A percentile compares a stretch with the other conserved stretches of the same genome.
Evolutionary conservation across 64 coral and sea anemone genomes (phyloP).

Genomic region (Stylophora pistillata): DNA sequence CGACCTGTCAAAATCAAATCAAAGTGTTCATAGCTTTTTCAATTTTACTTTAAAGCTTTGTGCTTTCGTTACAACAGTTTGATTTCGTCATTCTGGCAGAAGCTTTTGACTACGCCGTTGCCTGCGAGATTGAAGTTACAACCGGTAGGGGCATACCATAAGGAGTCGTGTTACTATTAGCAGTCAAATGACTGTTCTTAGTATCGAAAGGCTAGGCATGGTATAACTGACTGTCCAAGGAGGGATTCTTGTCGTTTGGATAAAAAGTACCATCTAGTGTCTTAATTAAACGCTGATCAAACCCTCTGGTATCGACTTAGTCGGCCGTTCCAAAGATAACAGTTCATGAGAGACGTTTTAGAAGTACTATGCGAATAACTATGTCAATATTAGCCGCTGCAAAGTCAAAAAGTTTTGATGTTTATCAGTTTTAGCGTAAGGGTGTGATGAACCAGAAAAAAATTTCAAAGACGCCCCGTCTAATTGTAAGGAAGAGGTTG

Average conservation of each 20-base stretch:
- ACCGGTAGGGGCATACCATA: not conserved
- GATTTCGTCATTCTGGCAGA: conserved; percentile 1
- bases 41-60: conserved; percentile 9
- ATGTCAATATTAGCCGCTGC: too few relatives aligned
- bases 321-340: not conserved
- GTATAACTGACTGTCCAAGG: too few relatives aligned
- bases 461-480: too few relatives aligned
- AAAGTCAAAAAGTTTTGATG: too few relatives aligned
- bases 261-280: conserved; percentile 22
- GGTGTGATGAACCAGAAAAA: too few relatives aligned
- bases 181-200: too few relatives aligned
- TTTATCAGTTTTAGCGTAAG: too few relatives aligned
- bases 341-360: not conserved
- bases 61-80: conserved; percentile 9
- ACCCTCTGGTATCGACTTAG: conserved; percentile 19
- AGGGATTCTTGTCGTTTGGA: conserved; percentile 8
- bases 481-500: too few relatives aligned
- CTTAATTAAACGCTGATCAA: not conserved
- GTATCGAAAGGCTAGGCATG: too few relatives aligned
- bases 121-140: not conserved
- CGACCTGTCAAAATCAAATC: not conserved
- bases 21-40: conserved; percentile 12
- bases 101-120: conserved; percentile 12
- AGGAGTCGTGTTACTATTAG: too few relatives aligned
- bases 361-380: not conserved